phyloP scores from a whole-genome alignment of 2,797 vertebrate species.

The Antennarius maculatus region DNA sequence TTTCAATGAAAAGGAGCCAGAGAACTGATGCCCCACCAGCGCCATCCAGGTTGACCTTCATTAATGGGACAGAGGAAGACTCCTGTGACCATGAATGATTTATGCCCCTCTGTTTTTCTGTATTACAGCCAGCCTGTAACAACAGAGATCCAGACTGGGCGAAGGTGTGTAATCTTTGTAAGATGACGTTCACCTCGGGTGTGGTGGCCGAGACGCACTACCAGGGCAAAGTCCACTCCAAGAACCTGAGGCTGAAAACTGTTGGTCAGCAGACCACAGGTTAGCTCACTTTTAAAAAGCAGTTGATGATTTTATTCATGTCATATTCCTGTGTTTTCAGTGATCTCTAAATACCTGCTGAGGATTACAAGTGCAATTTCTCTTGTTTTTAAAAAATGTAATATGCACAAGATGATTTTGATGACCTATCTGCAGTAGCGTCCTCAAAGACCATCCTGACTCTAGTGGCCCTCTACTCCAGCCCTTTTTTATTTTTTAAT shows the following conservation, averaged over 20 bases:
- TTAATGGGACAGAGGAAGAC: neutral
- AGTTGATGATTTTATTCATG: too few species aligned
- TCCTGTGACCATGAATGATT: neutral
- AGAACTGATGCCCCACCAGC: neutral
- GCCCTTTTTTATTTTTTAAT: neutral
- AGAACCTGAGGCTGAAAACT: conserved; percentile 89
- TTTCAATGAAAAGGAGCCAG: neutral
- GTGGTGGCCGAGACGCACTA: conserved; percentile 96
- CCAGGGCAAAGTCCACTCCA: conserved; percentile 95
- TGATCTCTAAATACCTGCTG: too few species aligned
- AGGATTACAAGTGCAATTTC: too few species aligned
- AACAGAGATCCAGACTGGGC: conserved; percentile 85
- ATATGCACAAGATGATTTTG: too few species aligned
- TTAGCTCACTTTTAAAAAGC: conserved; percentile 56
- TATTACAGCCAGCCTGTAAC: conserved; percentile 74
- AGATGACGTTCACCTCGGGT: conserved; percentile 94
- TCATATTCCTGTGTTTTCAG: too few species aligned
- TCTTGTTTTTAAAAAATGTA: too few species aligned
- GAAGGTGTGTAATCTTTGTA: conserved; percentile 92
- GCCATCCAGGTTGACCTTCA: neutral
- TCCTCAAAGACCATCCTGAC: too few species aligned
- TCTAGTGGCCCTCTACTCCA: too few species aligned
- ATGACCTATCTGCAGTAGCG: too few species aligned
- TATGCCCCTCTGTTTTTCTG: conserved; percentile 17
- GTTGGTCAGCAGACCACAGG: conserved; percentile 83